Evolutionary conservation across 2,113 vertebrate genomes (phyloP).

Genomic region (Fulica atra): DNA sequence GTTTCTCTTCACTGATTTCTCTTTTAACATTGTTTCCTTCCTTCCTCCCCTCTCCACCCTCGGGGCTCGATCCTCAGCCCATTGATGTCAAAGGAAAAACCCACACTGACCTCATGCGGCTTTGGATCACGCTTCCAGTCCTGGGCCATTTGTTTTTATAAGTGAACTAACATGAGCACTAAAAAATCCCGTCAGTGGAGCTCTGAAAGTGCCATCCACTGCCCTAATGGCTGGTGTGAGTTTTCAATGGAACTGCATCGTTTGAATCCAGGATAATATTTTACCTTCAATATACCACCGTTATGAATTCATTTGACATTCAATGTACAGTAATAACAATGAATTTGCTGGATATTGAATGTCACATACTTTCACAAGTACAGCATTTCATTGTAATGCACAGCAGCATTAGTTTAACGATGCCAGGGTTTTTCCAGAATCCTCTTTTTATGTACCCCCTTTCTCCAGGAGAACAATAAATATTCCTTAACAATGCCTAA

Average conservation of each 20-base stretch:
- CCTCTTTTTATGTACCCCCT: not conserved
- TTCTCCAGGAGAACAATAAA: conserved; percentile 49
- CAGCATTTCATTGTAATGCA: conserved; percentile 14
- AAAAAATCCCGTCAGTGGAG: not conserved
- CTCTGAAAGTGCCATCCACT: not conserved
- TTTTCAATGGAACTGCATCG: not conserved
- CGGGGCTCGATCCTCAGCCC: not conserved
- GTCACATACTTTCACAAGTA: conserved; percentile 16
- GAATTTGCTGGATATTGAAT: conserved; percentile 49
- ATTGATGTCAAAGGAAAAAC: conserved; percentile 62
- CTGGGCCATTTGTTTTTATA: conserved; percentile 37
- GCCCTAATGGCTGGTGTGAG: not conserved
- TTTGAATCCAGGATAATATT: conserved; percentile 10
- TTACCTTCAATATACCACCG: conserved; percentile 21
- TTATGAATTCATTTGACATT: conserved; percentile 53
- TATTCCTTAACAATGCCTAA: conserved; percentile 1
- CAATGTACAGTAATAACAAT: conserved; percentile 40
- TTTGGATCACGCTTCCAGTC: not conserved
- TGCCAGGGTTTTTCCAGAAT: not conserved
- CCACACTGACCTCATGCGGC: conserved; percentile 48
- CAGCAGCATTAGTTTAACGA: not conserved
- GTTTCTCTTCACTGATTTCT: conserved; percentile 53
- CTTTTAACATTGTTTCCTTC: conserved; percentile 63
- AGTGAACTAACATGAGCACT: not conserved
- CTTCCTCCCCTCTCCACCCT: conserved; percentile 57